phyloP scores from a whole-genome alignment of 1,140 invertebrate species.

The Listronotus bonariensis region DNA sequence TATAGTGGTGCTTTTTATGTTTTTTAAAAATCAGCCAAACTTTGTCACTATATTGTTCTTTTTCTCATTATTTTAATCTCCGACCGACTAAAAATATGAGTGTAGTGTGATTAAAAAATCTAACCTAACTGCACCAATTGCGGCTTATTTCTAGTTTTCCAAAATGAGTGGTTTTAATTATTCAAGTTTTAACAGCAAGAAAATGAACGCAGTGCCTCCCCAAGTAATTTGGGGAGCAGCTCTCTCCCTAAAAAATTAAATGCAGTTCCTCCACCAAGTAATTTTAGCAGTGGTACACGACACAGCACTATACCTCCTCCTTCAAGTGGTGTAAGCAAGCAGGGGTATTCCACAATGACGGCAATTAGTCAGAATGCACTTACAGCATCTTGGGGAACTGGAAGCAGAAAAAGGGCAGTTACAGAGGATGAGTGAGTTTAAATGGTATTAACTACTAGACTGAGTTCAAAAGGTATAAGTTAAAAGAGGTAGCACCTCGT shows the following conservation, averaged over 20 bases:
- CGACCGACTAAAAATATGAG: no score
- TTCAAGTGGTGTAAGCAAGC: conserved; percentile 71
- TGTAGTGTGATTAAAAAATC: no score
- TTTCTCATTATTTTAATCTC: no score
- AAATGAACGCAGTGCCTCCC: conserved; percentile 71
- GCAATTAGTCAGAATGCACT: conserved; percentile 85
- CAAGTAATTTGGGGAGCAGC: conserved; percentile 67
- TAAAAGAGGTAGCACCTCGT: no score
- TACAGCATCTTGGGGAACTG: conserved; percentile 69
- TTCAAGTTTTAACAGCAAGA: conserved; percentile 26
- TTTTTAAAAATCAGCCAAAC: no score
- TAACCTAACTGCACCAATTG: no score
- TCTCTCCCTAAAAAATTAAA: conserved; percentile 18
- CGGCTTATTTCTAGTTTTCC: not conserved
- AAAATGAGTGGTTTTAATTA: conserved; percentile 36
- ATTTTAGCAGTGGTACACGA: conserved; percentile 21
- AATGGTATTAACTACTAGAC: conserved; percentile 8
- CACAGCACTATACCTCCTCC: conserved; percentile 71
- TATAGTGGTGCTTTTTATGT: no score
- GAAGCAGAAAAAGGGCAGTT: conserved; percentile 81
- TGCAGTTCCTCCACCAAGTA: conserved; percentile 25
- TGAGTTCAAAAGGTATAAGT: conserved; percentile 4
- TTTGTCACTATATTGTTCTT: no score
- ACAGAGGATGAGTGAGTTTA: conserved; percentile 88
- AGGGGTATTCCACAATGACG: conserved; percentile 85